Conservation (phyloP, 2,888 invertebrate genomes). For the Eilema caniola region DNA sequence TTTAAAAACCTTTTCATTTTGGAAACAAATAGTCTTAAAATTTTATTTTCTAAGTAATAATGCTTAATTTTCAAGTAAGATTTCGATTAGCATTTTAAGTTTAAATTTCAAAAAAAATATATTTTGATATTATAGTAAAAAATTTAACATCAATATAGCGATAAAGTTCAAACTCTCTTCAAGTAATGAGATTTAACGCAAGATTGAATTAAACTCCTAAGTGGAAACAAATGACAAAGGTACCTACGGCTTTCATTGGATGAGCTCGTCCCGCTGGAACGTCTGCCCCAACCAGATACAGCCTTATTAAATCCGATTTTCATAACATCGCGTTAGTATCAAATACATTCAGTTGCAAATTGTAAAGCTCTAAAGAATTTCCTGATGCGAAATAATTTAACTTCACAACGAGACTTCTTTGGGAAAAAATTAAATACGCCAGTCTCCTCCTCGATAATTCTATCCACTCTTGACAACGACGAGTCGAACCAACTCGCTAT, state of each 20-base stretch:
- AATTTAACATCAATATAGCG: slow-evolving; percentile 7
- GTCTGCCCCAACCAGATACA: slow-evolving; percentile 38
- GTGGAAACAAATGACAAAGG: slow-evolving; percentile 36
- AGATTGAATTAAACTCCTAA: slow-evolving; percentile 35
- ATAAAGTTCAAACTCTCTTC: slow-evolving; percentile 15
- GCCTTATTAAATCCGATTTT: slow-evolving; percentile 62
- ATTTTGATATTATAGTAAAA: slow-evolving; percentile 1
- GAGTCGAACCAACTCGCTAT: slow-evolving; percentile 60
- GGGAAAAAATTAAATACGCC: slow-evolving; percentile 69
- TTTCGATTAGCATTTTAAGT: slow-evolving; percentile 22
- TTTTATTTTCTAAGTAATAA: background rate
- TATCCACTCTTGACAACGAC: slow-evolving; percentile 64
- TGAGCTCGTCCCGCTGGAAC: slow-evolving; percentile 25
- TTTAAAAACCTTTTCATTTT: slow-evolving; percentile 5
- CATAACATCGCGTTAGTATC: slow-evolving; percentile 65
- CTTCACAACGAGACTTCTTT: slow-evolving; percentile 70
- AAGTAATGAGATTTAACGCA: slow-evolving; percentile 17
- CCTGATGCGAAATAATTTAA: slow-evolving; percentile 80
- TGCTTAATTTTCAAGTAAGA: background rate
- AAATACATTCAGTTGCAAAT: slow-evolving; percentile 66
- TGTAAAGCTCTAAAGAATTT: slow-evolving; percentile 74
- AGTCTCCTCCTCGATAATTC: slow-evolving; percentile 67
- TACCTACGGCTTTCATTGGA: slow-evolving; percentile 26
- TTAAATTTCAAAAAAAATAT: background rate
- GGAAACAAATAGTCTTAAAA: background rate